These are phyloP conservation scores for Trissoscelio sp. DNA, from an alignment of 2,888 invertebrate genomes.

Conservation along the genomic window DNA sequence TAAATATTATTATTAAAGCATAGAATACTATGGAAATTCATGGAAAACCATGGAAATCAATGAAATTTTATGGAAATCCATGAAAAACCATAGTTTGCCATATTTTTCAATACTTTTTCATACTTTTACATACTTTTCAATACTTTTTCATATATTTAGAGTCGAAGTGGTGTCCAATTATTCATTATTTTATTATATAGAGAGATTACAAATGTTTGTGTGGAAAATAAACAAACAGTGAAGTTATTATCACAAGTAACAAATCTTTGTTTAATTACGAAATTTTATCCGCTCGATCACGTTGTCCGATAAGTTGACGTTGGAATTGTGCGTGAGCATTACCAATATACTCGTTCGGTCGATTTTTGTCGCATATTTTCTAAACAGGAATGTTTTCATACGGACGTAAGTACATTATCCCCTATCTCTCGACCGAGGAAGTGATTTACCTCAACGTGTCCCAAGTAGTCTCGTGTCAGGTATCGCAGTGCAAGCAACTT, in stretches of 20 bases:
- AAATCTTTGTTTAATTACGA: slow-evolving; percentile 30
- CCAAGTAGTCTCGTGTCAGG: slow-evolving; percentile 60
- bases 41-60: too few species aligned
- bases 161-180: too few species aligned
- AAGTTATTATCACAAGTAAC: slow-evolving; percentile 8
- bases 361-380: slow-evolving; percentile 48
- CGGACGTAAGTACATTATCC: slow-evolving; percentile 50
- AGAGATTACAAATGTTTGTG: too few species aligned
- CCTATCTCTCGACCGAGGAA: slow-evolving; percentile 38
- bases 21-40: too few species aligned
- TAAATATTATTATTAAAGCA: too few species aligned
- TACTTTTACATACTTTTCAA: too few species aligned
- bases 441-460: slow-evolving; percentile 63
- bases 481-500: slow-evolving; percentile 55
- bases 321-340: background rate
- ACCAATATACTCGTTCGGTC: background rate
- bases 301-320: slow-evolving; percentile 18
- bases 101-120: too few species aligned
- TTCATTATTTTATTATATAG: too few species aligned
- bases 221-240: too few species aligned
- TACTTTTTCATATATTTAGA: too few species aligned
- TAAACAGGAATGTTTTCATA: slow-evolving; percentile 54
- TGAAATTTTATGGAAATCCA: too few species aligned
- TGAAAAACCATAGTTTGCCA: too few species aligned
- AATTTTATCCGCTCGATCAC: slow-evolving; percentile 39